Evolutionary conservation across 2,113 vertebrate genomes (phyloP), one percentile per base, ranked within the genome.

Genomic region (Nematolebias whitei): DNA sequence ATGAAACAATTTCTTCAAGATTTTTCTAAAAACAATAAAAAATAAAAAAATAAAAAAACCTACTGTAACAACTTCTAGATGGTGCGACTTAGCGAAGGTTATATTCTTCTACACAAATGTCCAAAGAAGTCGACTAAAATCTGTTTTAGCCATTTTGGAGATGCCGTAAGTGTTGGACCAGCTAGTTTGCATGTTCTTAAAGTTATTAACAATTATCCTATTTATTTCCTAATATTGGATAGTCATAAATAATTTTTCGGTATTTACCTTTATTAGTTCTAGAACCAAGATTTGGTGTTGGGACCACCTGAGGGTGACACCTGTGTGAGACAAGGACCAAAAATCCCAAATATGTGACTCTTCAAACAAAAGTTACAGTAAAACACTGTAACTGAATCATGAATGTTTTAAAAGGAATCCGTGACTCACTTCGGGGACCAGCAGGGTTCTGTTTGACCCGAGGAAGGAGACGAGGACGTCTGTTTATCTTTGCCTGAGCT

Each of bases 381-480:
- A 50, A 4, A 43, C 20, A 6, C 18, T 12, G 7, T 4, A 12
- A 14, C 11, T 51, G n/a, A n/a, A n/a, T n/a, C n/a, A n/a, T n/a
- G n/a, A 29, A 3, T 4, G 26, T 29, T 29, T 29, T 29, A n/a
- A n/a, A 12, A 18, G n/a, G 50, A 8, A 54, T 70, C 0, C 4
- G 24, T 1, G 9, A 77, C 87, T 88, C 56, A 90, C 89, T 49
- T 19, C 1, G 71, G 53, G 60, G 18, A 54, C 7, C 0, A 4
- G 41, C 83, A 89, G 51, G 39, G 51, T 49, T 29, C 44, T 12
- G 26, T 57, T 5, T 44, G 35, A 74, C 16, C 60, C 22, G 65
- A 41, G 75, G 74, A 71, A 78, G 39, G 3, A 23, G 55, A n/a
- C 43, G 67, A 68, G 58, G 52, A 2, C 0, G 9, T 67, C 41